Base-by-base conservation (phyloP, 2,888 invertebrate species). In the Drosophila aldrichi region DNA sequence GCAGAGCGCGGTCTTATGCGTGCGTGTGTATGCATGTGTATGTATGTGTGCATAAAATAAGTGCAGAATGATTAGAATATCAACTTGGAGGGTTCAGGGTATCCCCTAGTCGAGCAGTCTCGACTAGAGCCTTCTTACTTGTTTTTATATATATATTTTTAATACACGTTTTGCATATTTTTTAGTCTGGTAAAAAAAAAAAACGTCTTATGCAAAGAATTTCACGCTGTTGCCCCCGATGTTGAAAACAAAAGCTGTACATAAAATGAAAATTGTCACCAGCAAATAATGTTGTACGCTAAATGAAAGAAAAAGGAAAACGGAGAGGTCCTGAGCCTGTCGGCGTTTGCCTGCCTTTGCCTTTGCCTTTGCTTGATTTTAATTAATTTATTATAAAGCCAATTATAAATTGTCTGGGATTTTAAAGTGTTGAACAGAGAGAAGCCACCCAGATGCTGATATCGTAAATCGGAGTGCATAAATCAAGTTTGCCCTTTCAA, bases 371-470 rank as follows among this genome's bases (percentile, higher is more conserved):
- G 32, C 38, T 40, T 14, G 34, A 14, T 25, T 62, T 75, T 43
- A 74, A 54, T 75, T 57, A 69, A 57, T 52, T 75, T 58, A 52
- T 57, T 36, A 36, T 52, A 36, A 57, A 43, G 48, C 38, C 56
- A 61, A 38, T 72, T 75, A 67, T 52, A 46, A 69, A 69, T 43
- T 40, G 34, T 36, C 54, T 29, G 52, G 14, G 16, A 43, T n/a
- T 38, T 74, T 41, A 22, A 49, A 55, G 54, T 16, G 25, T 51
- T n/a, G 12, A 55, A 36, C 22, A 14, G 40, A 29, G 29, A 16
- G n/a, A 16, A 8, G 44, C 16, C 29, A n/a, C 40, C n/a, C 43
- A 3, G 29, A 25, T 20, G 20, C 40, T 70, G 46, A 63, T 70
- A 56, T 69, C 70, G 56, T 48, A 32, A 63, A 22, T 40, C 40